phyloP scores from a whole-genome alignment of 2,113 vertebrate genomes.

The Ancistrus triradiatus region DNA sequence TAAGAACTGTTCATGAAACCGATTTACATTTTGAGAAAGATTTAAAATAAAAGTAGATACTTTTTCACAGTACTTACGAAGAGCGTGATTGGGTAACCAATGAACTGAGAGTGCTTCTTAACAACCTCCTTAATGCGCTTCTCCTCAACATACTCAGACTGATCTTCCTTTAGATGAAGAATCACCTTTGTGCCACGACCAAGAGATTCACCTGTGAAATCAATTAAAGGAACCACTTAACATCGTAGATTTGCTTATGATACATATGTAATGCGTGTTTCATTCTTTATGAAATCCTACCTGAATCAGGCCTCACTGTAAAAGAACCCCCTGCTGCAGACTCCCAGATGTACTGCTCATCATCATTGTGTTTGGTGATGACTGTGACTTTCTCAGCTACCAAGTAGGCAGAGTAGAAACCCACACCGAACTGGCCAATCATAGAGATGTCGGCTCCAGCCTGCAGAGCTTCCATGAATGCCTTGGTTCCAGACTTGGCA shows the following conservation, averaged over 20 bases:
- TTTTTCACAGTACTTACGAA: constrained; percentile 63
- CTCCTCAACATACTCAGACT: constrained; percentile 73
- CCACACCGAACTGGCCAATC: constrained; percentile 79
- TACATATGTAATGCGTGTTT: too few species aligned
- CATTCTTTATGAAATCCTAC: constrained; percentile 51
- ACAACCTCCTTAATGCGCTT: constrained; percentile 73
- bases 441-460: constrained; percentile 78
- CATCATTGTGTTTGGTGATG: constrained; percentile 76
- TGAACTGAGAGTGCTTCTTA: constrained; percentile 80
- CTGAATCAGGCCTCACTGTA: constrained; percentile 64
- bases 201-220: constrained; percentile 59
- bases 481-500: constrained; percentile 77
- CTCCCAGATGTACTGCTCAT: constrained; percentile 77
- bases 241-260: too few species aligned
- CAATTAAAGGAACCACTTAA: too few species aligned
- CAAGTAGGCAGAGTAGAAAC: constrained; percentile 77
- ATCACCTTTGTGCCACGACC: constrained; percentile 73
- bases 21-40: neutral
- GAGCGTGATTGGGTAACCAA: constrained; percentile 78
- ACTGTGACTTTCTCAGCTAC: constrained; percentile 75
- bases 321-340: constrained; percentile 77
- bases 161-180: constrained; percentile 75
- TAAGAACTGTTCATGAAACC: neutral
- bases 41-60: neutral
- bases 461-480: constrained; percentile 79